phyloP scores from a whole-genome alignment of 2,113 vertebrate genomes.

The Chaetura pelagica region DNA sequence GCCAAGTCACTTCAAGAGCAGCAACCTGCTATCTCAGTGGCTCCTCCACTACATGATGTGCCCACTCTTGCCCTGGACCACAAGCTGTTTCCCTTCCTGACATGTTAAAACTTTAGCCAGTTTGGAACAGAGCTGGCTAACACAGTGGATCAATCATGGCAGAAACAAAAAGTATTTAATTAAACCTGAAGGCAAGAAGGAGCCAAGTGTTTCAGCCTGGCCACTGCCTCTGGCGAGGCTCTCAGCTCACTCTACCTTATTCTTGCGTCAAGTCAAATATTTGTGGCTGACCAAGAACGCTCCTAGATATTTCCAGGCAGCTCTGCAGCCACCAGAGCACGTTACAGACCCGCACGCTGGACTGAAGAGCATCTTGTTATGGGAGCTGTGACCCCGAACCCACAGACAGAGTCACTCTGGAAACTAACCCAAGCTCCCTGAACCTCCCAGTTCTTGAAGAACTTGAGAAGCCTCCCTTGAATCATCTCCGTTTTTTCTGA shows the following conservation, averaged over 20 bases:
- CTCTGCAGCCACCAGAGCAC: background rate
- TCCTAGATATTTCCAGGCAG: slow-evolving; percentile 16
- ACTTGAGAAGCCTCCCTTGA: background rate
- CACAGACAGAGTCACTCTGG: background rate
- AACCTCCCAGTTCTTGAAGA: background rate
- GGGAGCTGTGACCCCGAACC: background rate
- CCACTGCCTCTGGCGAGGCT: background rate
- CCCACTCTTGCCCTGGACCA: background rate
- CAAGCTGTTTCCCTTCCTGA: background rate
- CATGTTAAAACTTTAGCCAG: background rate
- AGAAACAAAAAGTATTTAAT: background rate
- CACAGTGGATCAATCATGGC: background rate
- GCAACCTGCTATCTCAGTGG: background rate
- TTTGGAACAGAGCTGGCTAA: background rate
- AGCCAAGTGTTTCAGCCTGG: background rate
- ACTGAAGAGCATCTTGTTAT: background rate
- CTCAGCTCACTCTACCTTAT: slow-evolving; percentile 7
- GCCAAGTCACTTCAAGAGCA: background rate
- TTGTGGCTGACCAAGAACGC: slow-evolving; percentile 46
- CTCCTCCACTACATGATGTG: background rate
- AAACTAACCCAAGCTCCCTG: background rate
- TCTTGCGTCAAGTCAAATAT: slow-evolving; percentile 4
- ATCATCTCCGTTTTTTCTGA: background rate
- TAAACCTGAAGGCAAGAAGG: slow-evolving; percentile 23
- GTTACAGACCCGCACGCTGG: background rate